Evolutionary conservation across 2,888 invertebrate genomes (phyloP).

Genomic region (Temnothorax ravouxi): DNA sequence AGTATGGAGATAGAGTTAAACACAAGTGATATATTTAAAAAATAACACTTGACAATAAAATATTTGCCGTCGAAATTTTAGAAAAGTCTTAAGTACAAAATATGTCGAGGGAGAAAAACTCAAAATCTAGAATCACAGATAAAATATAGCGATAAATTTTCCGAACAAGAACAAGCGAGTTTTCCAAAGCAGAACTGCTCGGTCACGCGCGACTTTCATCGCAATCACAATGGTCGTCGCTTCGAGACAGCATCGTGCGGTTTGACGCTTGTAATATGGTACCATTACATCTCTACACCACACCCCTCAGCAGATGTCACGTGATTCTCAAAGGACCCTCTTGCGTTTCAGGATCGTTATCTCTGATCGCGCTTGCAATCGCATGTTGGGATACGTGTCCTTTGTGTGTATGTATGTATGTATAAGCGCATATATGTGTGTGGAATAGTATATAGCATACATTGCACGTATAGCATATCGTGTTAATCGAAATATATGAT

Average conservation of each 20-base stretch:
- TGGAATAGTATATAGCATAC: neutral
- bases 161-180: neutral
- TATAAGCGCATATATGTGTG: neutral
- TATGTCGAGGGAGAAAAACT: neutral
- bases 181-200: neutral
- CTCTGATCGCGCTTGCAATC: slow-evolving; percentile 67
- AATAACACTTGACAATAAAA: neutral
- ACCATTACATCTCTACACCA: slow-evolving; percentile 62
- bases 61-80: neutral
- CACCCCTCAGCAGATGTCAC: slow-evolving; percentile 75
- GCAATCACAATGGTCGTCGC: slow-evolving; percentile 68
- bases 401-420: neutral
- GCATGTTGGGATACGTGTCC: slow-evolving; percentile 19
- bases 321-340: slow-evolving; percentile 72
- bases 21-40: neutral
- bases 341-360: slow-evolving; percentile 71
- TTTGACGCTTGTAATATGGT: slow-evolving; percentile 72
- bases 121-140: neutral
- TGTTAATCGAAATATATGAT: slow-evolving; percentile 49
- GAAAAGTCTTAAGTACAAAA: neutral
- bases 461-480: slow-evolving; percentile 15
- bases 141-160: slow-evolving; percentile 10
- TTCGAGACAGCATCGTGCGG: slow-evolving; percentile 68
- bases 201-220: slow-evolving; percentile 46
- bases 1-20: neutral